Conservation (phyloP, 2,888 invertebrate genomes). For the Eugnorisma glareosa region DNA sequence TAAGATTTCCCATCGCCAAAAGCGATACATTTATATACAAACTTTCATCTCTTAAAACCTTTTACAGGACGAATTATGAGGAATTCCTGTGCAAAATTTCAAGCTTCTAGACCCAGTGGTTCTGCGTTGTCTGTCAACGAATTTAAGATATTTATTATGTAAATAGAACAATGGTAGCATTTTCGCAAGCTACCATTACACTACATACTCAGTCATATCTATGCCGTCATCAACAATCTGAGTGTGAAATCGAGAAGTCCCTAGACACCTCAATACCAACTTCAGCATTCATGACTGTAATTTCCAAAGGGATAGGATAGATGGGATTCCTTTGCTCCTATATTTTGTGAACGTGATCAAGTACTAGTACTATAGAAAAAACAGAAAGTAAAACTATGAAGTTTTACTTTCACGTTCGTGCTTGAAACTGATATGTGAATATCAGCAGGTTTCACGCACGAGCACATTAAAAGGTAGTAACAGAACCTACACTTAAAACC, state of each 20-base stretch:
- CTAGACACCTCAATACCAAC: background rate
- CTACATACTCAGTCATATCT: background rate
- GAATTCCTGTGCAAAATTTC: background rate
- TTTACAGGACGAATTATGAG: background rate
- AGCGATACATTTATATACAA: background rate
- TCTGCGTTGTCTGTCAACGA: background rate
- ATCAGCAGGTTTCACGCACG: background rate
- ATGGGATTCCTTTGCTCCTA: background rate
- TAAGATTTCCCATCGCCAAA: background rate
- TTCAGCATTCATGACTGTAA: constrained; percentile 13
- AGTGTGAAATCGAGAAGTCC: constrained; percentile 28
- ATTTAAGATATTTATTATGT: background rate
- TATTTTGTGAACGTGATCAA: background rate
- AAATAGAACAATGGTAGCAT: background rate
- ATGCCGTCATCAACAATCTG: background rate
- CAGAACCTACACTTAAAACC: background rate
- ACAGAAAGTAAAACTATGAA: background rate
- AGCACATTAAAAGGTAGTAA: too few relatives aligned
- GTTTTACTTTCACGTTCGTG: background rate
- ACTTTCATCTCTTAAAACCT: background rate
- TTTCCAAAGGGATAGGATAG: constrained; percentile 15
- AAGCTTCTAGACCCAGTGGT: background rate
- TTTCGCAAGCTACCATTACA: background rate
- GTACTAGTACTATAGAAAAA: background rate
- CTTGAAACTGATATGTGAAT: too few relatives aligned